Percentiles rank a stretch among this genome's conserved stretches.
Conservation (phyloP, 2,113 vertebrate genomes). For the Alexandromys fortis region DNA sequence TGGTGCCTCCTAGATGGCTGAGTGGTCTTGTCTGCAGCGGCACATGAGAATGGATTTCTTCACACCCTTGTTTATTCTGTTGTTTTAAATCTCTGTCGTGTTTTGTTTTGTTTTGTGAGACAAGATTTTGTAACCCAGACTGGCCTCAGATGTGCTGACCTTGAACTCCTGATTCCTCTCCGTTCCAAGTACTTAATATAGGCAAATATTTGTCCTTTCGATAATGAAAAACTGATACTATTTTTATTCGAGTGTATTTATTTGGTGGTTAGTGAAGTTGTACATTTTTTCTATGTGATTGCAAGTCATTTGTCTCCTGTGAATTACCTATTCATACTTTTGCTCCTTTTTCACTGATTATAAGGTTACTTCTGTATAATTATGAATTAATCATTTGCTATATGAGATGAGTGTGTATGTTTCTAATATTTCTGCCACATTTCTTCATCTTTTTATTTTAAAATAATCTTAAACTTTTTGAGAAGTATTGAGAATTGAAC, state of each 20-base stretch:
- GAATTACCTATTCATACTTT: background rate
- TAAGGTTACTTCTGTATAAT: background rate
- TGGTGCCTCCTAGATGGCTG: background rate
- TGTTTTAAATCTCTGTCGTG: background rate
- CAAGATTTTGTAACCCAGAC: background rate
- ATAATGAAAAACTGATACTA: background rate
- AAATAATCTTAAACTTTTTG: background rate
- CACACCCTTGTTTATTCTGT: background rate
- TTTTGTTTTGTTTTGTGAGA: background rate
- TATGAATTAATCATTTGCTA: background rate
- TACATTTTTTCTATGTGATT: background rate
- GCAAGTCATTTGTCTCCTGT: background rate
- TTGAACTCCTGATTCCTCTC: background rate
- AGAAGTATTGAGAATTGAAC: background rate
- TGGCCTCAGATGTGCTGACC: background rate
- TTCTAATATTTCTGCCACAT: background rate
- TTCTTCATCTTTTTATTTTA: constrained; percentile 46
- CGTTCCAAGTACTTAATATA: background rate
- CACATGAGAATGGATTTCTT: background rate
- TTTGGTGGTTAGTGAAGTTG: background rate
- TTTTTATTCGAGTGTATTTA: background rate
- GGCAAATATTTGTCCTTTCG: background rate
- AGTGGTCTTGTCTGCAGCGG: rapidly evolving
- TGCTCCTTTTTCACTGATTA: background rate
- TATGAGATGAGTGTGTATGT: background rate